Percentiles rank a stretch among this genome's conserved stretches.
Evolutionary conservation across 2,888 invertebrate species (phyloP).

Genomic region (Agriopis leucophaearia): DNA sequence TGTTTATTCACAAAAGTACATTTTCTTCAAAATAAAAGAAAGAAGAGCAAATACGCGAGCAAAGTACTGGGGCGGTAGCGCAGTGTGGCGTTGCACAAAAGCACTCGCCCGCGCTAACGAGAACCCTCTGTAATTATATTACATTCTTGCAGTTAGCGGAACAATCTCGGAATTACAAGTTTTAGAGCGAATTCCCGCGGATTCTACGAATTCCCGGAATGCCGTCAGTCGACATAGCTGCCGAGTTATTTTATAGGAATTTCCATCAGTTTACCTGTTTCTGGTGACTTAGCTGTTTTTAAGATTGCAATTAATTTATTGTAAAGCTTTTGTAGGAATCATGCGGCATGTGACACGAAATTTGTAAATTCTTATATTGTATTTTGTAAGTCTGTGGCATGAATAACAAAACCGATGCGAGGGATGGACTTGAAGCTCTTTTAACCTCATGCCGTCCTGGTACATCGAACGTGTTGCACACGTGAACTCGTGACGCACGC

Average conservation of each 20-base stretch:
- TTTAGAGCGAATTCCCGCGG: conserved; percentile 59
- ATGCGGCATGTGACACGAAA: too few species aligned
- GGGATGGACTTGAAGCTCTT: conserved; percentile 13
- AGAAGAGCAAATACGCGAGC: conserved; percentile 45
- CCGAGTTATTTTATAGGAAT: conserved; percentile 30
- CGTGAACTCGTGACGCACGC: conserved; percentile 40
- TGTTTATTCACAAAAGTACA: conserved; percentile 27
- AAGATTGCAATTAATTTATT: background rate
- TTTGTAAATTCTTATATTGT: too few species aligned
- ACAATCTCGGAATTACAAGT: conserved; percentile 78
- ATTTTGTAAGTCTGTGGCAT: too few species aligned
- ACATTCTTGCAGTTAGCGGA: conserved; percentile 75
- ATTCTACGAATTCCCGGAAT: conserved; percentile 30
- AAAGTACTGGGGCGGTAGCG: conserved; percentile 52
- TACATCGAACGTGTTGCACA: conserved; percentile 36
- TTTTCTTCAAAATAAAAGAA: conserved; percentile 42
- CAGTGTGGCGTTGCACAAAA: conserved; percentile 56
- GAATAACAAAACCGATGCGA: background rate
- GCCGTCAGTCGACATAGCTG: conserved; percentile 20
- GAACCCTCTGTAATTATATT: conserved; percentile 74
- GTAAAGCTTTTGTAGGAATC: background rate
- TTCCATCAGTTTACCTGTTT: conserved; percentile 27
- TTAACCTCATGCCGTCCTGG: conserved; percentile 35
- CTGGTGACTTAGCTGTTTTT: background rate
- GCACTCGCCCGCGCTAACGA: conserved; percentile 63